Evolutionary conservation across 2,888 invertebrate species (phyloP), one percentile per base, ranked within the genome.

Genomic region (Beris morrisii): DNA sequence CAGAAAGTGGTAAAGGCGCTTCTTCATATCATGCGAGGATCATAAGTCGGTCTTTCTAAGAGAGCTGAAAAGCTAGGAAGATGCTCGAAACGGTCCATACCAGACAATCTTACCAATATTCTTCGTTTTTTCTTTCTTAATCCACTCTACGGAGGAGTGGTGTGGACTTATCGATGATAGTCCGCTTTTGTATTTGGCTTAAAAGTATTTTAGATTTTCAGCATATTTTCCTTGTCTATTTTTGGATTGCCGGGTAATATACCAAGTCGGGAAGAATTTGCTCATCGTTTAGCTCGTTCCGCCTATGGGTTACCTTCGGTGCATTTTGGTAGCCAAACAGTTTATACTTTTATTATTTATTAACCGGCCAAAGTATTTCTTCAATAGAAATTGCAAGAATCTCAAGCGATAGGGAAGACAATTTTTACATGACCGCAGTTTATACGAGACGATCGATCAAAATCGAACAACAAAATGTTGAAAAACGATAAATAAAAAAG

Each of bases 31-130:
- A 52, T 65, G 9, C 45, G 58, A 52, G 46, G 65, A 65, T 65
- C 65, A 58, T 65, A 65, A 65, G 65, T 58, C 65, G 58, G 65
- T 65, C 65, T 65, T 65, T 57, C 58, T 58, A 65, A 38, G 38
- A 38, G 38, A 38, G 5, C 38, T 38, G 1, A 5, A 38, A 38
- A 38, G 9, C 38, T 9, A 38, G 9, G 38, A 38, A 38, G 38
- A 38, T 38, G 38, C 38, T 38, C 38, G 38, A 38, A 38, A 38
- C 38, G 9, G 5, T 38, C 9, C 38, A 38, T 38, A 9, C 38
- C 22, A 22, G 22, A 22, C 22, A 22, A 22, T 22, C 22, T 22
- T 22, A 22, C 22, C 22, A 22, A 22, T 22, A 22, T 22, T 22
- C 22, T 22, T 22, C 22, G 22, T 22, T 22, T 22, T 22, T 22